A percentile compares a stretch with the other conserved stretches of the same genome.
Evolutionary conservation across 2,113 vertebrate genomes (phyloP).

Genomic region (Podiceps cristatus): DNA sequence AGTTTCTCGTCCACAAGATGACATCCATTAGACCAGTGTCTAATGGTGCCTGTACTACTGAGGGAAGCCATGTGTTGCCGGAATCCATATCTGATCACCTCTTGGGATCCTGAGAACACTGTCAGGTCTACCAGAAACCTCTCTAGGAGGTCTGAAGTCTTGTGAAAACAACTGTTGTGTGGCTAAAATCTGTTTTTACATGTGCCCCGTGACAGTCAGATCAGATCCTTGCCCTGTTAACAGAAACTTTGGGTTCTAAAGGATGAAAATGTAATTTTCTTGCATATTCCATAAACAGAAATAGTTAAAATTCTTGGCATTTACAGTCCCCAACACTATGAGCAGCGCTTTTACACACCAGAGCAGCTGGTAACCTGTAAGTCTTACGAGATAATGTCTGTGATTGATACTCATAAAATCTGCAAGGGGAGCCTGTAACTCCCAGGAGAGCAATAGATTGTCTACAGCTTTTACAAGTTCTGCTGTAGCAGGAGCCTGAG

Average conservation of each 20-base stretch:
- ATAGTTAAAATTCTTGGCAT: not conserved
- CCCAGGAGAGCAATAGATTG: constrained; percentile 7
- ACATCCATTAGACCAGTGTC: not conserved
- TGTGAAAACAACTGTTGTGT: not conserved
- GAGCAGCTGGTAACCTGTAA: constrained; percentile 27
- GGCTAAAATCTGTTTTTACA: not conserved
- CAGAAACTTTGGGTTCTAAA: not conserved
- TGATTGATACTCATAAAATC: constrained; percentile 28
- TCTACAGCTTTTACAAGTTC: constrained; percentile 49
- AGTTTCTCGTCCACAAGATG: no score
- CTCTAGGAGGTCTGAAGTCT: not conserved
- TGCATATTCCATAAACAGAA: not conserved
- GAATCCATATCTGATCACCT: not conserved
- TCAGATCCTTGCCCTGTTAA: not conserved
- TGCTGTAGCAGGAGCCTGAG: constrained; percentile 11
- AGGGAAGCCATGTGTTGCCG: not conserved
- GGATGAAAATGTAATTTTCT: not conserved
- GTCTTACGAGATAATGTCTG: not conserved
- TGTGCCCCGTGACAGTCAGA: not conserved
- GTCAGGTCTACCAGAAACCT: not conserved
- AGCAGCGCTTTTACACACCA: not conserved
- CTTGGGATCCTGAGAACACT: not conserved
- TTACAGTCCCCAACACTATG: not conserved
- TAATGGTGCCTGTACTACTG: not conserved
- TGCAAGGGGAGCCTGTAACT: constrained; percentile 14